These are phyloP conservation scores for Diachasmimorpha longicaudata DNA, from an alignment of 1,140 invertebrate species.

Conservation along the genomic window DNA sequence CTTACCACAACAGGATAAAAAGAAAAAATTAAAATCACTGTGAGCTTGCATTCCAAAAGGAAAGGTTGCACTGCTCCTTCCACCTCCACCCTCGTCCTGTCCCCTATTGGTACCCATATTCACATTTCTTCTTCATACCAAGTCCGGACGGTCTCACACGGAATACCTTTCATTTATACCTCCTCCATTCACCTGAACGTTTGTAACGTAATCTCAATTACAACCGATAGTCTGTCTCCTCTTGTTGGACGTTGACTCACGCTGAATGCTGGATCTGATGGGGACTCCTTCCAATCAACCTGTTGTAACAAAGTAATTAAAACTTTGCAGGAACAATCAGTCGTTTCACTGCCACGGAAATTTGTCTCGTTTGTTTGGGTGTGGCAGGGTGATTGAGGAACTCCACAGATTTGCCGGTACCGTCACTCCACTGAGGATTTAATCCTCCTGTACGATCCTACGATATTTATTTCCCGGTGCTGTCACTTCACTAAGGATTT, in stretches of 20 bases:
- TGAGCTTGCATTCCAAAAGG: background rate
- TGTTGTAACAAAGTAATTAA: too few species aligned
- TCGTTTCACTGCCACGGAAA: background rate
- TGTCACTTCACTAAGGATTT: background rate
- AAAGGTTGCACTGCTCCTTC: conserved; percentile 9
- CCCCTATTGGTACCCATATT: background rate
- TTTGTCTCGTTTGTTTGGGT: background rate
- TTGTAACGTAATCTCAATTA: background rate
- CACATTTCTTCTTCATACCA: background rate
- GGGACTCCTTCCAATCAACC: too few species aligned
- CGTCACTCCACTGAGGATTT: background rate
- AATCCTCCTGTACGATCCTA: background rate
- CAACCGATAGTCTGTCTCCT: background rate
- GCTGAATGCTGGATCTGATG: too few species aligned
- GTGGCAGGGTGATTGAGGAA: background rate
- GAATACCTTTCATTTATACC: background rate
- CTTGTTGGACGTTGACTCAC: background rate
- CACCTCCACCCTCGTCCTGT: too few species aligned
- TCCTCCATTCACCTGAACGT: background rate
- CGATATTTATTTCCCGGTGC: background rate
- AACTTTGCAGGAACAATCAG: background rate
- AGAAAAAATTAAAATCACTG: background rate
- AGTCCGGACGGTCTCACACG: background rate
- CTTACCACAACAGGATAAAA: background rate
- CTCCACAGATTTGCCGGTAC: background rate